Evolutionary conservation across 2,888 invertebrate genomes (phyloP), one percentile per base, ranked within the genome.

Genomic region (Pegoplata infirma): DNA sequence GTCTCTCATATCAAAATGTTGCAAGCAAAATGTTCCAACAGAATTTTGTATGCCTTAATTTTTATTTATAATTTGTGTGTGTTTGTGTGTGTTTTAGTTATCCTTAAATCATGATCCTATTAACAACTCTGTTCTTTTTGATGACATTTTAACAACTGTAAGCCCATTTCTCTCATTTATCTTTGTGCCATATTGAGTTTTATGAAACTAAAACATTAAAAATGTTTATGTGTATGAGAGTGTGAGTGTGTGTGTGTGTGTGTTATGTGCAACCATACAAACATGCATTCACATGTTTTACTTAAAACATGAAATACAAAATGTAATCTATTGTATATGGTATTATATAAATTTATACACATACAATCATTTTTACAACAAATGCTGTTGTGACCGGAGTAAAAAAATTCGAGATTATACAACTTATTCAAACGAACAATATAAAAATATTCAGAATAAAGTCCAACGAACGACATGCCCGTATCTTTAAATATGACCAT

Each of bases 131-230:
- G 64, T 51, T 44, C n/a, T 64, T 51, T 58, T 73, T 59, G 58
- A 73, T 73, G 73, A 73, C 58, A 73, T 73, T 66, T 73, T 58
- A 73, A 66, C 64, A 73, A 44, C 49, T 66, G 40, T 53, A 73
- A 73, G 73, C 73, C 64, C 73, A 73, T 64, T 64, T 73, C 64
- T 73, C 64, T 51, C 64, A 73, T 73, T 73, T 66, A 66, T 73
- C 56, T 58, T 66, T 73, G 73, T 73, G 51, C 44, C 64, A 75
- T 68, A 75, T 61, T 68, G 53, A 75, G 61, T 75, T 61, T 58
- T 61, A 67, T 55, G 44, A 56, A 55, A 28, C n/a, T 10, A 67
- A n/a, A n/a, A 23, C 55, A 40, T 55, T 17, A 32, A 14, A n/a
- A n/a, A 8, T 32, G 6, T 36, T 14, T 21, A 17, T 3, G 14